Evolutionary conservation across 30 jellyfish, hydroid and myxozoan genomes (phyloP).

Genomic region (Hydractinia echinata): DNA sequence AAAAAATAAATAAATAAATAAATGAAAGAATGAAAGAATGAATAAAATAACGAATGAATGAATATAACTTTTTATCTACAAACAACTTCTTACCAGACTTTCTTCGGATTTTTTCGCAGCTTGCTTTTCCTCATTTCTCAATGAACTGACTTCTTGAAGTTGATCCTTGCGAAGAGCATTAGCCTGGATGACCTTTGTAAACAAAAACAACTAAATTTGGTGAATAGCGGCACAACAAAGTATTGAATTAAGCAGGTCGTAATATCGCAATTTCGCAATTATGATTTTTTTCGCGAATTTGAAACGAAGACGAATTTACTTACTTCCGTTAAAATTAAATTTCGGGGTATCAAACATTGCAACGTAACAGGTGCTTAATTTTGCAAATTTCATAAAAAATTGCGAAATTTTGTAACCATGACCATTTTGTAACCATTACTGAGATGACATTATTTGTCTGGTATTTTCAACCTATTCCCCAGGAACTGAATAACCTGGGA

Average conservation of each 20-base stretch:
- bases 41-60: too few species aligned
- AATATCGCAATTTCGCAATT: too few species aligned
- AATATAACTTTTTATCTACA: background rate
- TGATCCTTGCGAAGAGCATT: constrained; percentile 73
- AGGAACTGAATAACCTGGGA: too few species aligned
- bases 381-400: too few species aligned
- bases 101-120: constrained; percentile 55
- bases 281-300: too few species aligned
- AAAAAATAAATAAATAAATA: too few species aligned
- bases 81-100: constrained; percentile 36
- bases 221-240: background rate
- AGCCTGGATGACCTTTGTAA: constrained; percentile 73
- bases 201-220: background rate
- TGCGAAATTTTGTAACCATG: too few species aligned
- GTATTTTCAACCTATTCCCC: background rate
- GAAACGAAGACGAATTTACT: too few species aligned
- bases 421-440: background rate
- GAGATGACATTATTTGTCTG: background rate
- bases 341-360: too few species aligned
- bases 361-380: too few species aligned
- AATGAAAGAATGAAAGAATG: background rate
- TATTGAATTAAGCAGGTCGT: too few species aligned
- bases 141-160: constrained; percentile 56
- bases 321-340: too few species aligned
- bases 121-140: constrained; percentile 74